Base-by-base conservation (phyloP, 2,888 invertebrate genomes). In the Plemyria rubiginata region DNA sequence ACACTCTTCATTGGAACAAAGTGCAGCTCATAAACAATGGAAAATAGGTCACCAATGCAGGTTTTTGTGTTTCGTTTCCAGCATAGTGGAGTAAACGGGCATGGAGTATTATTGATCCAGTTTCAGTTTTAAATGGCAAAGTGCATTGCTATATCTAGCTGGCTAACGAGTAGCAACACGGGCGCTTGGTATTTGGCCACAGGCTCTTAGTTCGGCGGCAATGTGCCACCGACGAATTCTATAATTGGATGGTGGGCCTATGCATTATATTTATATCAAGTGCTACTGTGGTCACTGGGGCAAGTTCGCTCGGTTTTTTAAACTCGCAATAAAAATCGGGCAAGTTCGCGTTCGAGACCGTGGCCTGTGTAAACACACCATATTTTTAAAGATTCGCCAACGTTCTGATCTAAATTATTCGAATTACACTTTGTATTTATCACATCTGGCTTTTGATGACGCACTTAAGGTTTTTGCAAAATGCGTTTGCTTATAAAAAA, bases 291-390 rank as follows among this genome's bases (percentile, higher is more conserved):
- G 90, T 89, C 89, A 90, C 81, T 90, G 81, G 91, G 87, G 84
- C 91, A 92, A 91, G 90, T 90, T 90, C 90, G 88, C 80, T 83
- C 77, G 45, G 85, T 82, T 85, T 86, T 84, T 87, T 87, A 86
- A 86, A 85, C 86, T 85, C 80, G 78, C 82, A 81, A 83, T 85
- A 90, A 90, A 90, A 91, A 86, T 90, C 86, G 87, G 82, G 73
- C 90, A 88, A 89, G 89, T 89, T 90, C 87, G 87, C 82, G 84
- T 76, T 76, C 81, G 76, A 86, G 88, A 87, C 81, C 88, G 81
- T 85, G 87, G 85, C 82, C 82, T 76, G 78, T 72, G 79, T 75
- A 74, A 73, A 76, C 78, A 80, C 73, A 73, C 68, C 74, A 77
- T 74, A 76, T 67, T 70, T 72, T 70, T 72, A 71, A 77, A 77